Evolutionary conservation across 1,140 invertebrate species (phyloP), one percentile per base, ranked within the genome.

Genomic region (Brachionus plicatilis): DNA sequence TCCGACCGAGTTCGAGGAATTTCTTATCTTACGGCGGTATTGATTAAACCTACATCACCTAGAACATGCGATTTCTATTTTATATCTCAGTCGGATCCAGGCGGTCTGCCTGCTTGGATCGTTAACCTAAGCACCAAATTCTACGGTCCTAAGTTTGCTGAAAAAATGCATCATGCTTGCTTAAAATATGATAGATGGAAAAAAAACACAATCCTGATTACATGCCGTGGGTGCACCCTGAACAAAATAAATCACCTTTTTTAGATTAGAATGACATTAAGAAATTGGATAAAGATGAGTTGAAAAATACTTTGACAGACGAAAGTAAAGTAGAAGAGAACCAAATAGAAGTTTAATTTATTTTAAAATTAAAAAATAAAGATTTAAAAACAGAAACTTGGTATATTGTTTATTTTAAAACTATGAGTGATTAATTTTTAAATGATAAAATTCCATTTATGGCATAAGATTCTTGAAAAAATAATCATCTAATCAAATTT

Each of bases 121-220:
- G 94, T 96, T 14, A 96, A 96, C 89, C 94, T 94, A 91, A 92
- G 94, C 75, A 95, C 94, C 27, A 93, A 94, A 86, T 93, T 94
- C 87, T 92, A 95, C 87, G 94, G 94, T 6, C 95, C 95, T 20
- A 94, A 94, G 88, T 91, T 91, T 87, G 24, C n/a, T 43, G 68
- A 70, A 17, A 50, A 56, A 68, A 90, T 96, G 76, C 93, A 94
- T 84, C 94, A 94, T 88, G 95, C 94, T 9, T 93, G 93, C n/a
- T 88, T 93, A 20, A 92, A 92, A 29, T 95, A 95, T 88, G 90
- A 92, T 9, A 90, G 90, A 20, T 96, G 95, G 95, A 96, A 96
- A 89, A 88, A 83, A 92, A 92, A 50, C 92, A 94, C 17, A 92
- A 93, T 86, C 94, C 94, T 4, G 91, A 92, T 87, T 92, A 91